These are phyloP conservation scores for Prionace glauca DNA, from an alignment of 2,797 vertebrate genomes.

Conservation along the genomic window DNA sequence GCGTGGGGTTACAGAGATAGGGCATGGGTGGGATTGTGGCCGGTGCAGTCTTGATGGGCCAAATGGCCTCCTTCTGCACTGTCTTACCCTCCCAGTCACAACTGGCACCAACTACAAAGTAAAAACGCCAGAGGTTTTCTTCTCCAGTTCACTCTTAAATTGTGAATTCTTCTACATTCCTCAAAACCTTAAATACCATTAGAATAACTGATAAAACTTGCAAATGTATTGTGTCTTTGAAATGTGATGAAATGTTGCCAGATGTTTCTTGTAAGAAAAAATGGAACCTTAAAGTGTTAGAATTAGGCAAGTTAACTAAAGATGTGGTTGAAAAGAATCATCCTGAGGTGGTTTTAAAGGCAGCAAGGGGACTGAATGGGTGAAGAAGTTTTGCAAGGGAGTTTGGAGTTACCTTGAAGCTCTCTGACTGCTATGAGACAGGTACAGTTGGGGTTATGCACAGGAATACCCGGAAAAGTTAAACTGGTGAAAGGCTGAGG, in stretches of 20 bases:
- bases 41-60: too few relatives aligned
- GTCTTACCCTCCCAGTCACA: background rate
- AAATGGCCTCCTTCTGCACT: too few relatives aligned
- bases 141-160: background rate
- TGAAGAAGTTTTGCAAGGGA: background rate
- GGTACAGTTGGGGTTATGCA: background rate
- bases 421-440: background rate
- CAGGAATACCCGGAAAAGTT: background rate
- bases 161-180: background rate
- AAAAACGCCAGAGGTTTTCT: background rate
- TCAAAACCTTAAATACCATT: background rate
- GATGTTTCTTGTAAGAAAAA: background rate
- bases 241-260: background rate
- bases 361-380: too few relatives aligned
- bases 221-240: background rate
- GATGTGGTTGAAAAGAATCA: background rate
- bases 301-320: background rate
- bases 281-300: too few relatives aligned
- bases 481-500: background rate
- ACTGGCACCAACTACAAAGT: background rate
- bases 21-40: too few relatives aligned
- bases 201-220: background rate
- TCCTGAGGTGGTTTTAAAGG: background rate
- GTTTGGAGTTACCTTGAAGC: background rate
- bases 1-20: too few relatives aligned